Evolutionary conservation across 2,888 invertebrate species (phyloP), one percentile per base, ranked within the genome.

Genomic region (Nemotelus nigrinus): DNA sequence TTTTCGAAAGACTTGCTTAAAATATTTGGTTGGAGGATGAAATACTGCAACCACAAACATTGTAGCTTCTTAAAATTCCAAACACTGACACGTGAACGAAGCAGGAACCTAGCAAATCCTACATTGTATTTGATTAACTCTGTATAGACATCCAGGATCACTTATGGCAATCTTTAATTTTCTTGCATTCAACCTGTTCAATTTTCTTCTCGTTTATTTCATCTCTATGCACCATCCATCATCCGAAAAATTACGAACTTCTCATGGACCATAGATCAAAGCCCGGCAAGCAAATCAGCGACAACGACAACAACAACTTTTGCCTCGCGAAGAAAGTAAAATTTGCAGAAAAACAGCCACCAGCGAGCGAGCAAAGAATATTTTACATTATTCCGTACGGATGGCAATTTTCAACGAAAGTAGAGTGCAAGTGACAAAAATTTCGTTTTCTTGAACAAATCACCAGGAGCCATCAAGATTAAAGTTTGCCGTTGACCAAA

Each of bases 401-500:
- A 74, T 41, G 41, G 74, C 47, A 74, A 74, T 63, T 76, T 76
- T 55, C 10, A 77, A 77, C 57, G 77, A 77, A 77, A 77, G 77
- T 77, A 58, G 67, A 77, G 68, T 77, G 77, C 68, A 77, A 77
- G 77, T 77, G 77, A 77, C 77, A 77, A 77, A 77, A 77, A 68
- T 77, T 77, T 77, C 77, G 77, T 65, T 77, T 77, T 77, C 77
- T 68, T 77, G 77, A 77, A 77, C 77, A 77, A 77, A 77, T 77
- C 77, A 77, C 77, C 65, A 53, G 77, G 39, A 77, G 68, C 67
- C 77, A 77, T 77, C 77, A 77, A 77, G 77, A 77, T 77, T 77
- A 77, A 68, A 77, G 68, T 77, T 77, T 70, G 76, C 76, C 76
- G 72, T 79, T 79, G 77, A 77, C 79, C 79, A 79, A 79, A 79